Conservation (phyloP, 2,113 vertebrate species). For the Oxyruncus cristatus region DNA sequence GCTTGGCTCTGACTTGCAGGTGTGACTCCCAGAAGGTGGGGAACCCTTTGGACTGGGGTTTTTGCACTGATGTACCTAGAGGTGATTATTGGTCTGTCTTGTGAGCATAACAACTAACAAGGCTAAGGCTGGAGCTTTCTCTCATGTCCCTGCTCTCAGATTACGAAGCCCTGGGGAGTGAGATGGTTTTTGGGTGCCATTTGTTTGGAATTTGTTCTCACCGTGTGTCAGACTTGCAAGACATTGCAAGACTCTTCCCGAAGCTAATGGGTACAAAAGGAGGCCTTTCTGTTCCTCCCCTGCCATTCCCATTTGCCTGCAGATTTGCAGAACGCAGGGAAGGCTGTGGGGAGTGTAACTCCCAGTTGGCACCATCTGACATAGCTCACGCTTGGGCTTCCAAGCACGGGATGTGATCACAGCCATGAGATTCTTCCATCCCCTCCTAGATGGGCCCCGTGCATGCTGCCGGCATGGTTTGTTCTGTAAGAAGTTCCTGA, state of each 20-base stretch:
- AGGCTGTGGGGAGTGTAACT: neutral
- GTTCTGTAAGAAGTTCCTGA: neutral
- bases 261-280: neutral
- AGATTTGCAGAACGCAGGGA: neutral
- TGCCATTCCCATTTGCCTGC: neutral
- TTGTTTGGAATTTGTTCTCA: neutral
- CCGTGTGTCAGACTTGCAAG: neutral
- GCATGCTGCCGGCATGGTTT: neutral
- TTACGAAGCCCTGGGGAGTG: neutral
- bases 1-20: neutral
- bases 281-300: neutral
- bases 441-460: neutral
- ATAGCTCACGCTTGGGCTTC: neutral
- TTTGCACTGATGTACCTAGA: neutral
- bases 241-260: neutral
- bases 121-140: neutral
- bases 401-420: neutral
- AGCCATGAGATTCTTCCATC: neutral
- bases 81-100: neutral
- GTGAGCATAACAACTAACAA: no score
- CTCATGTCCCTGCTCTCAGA: neutral
- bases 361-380: neutral
- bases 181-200: neutral
- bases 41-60: neutral
- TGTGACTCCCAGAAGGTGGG: neutral